phyloP scores from a whole-genome alignment of 1,140 invertebrate genomes.

The Hyles euphorbiae region DNA sequence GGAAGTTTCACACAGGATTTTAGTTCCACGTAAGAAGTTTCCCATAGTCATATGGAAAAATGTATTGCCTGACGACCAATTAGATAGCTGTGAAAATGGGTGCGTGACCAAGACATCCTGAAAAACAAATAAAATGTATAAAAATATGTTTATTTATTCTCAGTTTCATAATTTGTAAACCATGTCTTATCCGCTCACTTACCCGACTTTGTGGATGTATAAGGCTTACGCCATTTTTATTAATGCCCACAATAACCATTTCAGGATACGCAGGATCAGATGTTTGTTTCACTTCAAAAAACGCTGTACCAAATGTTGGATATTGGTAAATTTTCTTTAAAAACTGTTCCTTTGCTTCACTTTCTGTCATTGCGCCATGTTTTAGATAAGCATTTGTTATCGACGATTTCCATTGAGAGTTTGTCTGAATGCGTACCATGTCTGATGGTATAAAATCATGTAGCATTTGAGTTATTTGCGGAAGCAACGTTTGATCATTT shows the following conservation, averaged over 20 bases:
- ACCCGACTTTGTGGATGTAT: constrained; percentile 92
- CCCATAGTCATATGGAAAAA: constrained; percentile 97
- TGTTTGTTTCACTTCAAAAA: constrained; percentile 95
- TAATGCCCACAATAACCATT: constrained; percentile 92
- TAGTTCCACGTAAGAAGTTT: constrained; percentile 88
- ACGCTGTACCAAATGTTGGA: constrained; percentile 95
- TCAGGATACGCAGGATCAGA: constrained; percentile 91
- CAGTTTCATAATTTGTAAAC: too few species aligned
- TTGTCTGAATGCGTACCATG: constrained; percentile 82
- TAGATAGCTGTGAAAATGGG: constrained; percentile 90
- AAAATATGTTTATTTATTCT: too few species aligned
- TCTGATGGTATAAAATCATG: constrained; percentile 88
- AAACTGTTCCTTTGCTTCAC: constrained; percentile 90
- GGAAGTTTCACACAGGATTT: constrained; percentile 93
- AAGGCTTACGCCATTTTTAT: constrained; percentile 91
- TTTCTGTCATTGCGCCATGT: constrained; percentile 75
- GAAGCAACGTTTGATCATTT: constrained; percentile 79
- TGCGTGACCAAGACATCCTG: constrained; percentile 89
- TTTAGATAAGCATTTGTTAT: constrained; percentile 82
- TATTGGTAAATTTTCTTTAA: constrained; percentile 88
- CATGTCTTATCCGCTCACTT: constrained; percentile 25
- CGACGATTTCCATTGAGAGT: constrained; percentile 89
- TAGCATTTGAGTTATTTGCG: constrained; percentile 80
- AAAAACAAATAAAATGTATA: constrained; percentile 30
- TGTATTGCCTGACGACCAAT: constrained; percentile 95